Percentiles rank a stretch among this genome's conserved stretches.
Evolutionary conservation across 2,113 vertebrate species (phyloP).

Genomic region (Pomatostomus ruficeps): DNA sequence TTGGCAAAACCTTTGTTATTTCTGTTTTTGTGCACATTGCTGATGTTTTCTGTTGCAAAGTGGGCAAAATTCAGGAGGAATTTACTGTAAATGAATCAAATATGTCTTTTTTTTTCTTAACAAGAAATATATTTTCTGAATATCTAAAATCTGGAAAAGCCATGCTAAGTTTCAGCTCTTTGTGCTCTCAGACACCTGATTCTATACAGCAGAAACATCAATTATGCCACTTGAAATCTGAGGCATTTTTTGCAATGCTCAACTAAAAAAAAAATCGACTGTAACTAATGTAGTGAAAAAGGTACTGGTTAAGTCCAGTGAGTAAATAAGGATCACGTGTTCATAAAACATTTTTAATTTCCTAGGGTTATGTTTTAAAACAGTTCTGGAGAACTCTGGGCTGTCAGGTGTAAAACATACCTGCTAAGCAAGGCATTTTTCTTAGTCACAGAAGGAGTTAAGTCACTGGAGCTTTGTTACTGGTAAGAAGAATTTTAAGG

Average conservation of each 20-base stretch:
- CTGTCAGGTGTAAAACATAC: not conserved
- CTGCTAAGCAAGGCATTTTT: not conserved
- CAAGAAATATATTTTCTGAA: not conserved
- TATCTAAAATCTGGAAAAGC: not conserved
- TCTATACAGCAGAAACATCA: not conserved
- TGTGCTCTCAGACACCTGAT: not conserved
- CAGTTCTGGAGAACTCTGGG: not conserved
- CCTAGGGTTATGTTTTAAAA: not conserved
- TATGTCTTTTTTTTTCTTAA: not conserved
- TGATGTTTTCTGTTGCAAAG: not conserved
- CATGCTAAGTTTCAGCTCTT: not conserved
- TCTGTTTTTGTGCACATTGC: not conserved
- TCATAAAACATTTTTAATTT: not conserved
- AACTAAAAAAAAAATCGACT: not conserved
- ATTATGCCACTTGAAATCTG: not conserved
- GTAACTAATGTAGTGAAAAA: not conserved
- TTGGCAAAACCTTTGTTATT: not conserved
- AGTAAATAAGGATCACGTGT: not conserved
- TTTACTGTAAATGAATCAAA: not conserved
- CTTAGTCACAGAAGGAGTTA: not conserved
- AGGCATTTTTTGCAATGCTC: not conserved
- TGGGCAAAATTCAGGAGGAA: not conserved
- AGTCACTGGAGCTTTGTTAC: not conserved
- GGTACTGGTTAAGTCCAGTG: too few relatives aligned
- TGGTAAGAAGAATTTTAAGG: not conserved